Conservation (phyloP, 2,797 vertebrate genomes). For the Danio choprae region DNA sequence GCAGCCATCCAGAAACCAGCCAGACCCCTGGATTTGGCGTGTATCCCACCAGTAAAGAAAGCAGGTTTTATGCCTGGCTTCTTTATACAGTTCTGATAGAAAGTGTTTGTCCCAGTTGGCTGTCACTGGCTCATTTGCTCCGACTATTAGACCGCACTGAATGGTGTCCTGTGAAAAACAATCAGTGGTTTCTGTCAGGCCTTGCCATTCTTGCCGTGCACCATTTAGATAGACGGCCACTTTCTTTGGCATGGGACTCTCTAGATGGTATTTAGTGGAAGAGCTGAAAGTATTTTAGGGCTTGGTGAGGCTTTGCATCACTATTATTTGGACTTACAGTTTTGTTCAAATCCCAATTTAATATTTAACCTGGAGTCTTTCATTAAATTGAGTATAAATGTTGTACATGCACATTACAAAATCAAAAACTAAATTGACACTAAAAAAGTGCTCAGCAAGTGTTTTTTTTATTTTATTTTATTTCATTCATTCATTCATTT, state of each 20-base stretch:
- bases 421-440: no score
- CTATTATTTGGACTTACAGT: neutral
- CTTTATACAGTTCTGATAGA: slow-evolving; percentile 38
- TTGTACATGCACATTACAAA: no score
- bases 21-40: neutral
- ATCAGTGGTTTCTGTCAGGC: slow-evolving; percentile 52
- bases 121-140: slow-evolving; percentile 23
- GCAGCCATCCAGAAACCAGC: neutral
- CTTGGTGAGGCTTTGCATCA: neutral
- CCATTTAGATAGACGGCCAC: slow-evolving; percentile 35
- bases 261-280: slow-evolving; percentile 2
- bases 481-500: no score
- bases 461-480: no score
- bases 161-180: slow-evolving; percentile 56
- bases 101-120: slow-evolving; percentile 50
- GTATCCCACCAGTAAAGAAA: slow-evolving; percentile 41
- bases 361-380: neutral
- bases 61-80: slow-evolving; percentile 50
- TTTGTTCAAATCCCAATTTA: neutral
- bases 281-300: neutral
- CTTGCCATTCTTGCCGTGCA: slow-evolving; percentile 29
- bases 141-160: slow-evolving; percentile 51
- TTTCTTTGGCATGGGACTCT: slow-evolving; percentile 12
- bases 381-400: neutral
- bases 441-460: no score